A percentile compares a stretch with the other conserved stretches of the same genome.
Conservation (phyloP, 2,888 invertebrate species). For the Clivina fossor region DNA sequence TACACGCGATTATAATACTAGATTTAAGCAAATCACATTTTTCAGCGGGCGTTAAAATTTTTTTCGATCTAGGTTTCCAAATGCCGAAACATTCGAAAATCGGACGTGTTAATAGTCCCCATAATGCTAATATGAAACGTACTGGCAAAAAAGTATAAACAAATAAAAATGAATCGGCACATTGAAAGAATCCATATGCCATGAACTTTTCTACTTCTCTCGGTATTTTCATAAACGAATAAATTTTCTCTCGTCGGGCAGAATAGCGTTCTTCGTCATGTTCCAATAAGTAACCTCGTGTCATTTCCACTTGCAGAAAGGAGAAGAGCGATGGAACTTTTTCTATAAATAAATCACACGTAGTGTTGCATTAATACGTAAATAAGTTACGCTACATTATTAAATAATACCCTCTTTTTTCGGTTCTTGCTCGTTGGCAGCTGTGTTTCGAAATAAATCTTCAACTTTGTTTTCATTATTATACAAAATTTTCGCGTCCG, state of each 20-base stretch:
- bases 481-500: constrained; percentile 52
- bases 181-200: constrained; percentile 92
- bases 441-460: constrained; percentile 47
- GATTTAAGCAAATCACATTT: constrained; percentile 96
- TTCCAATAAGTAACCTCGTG: constrained; percentile 89
- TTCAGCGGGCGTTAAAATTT: constrained; percentile 81
- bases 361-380: constrained; percentile 5
- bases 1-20: constrained; percentile 80
- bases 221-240: constrained; percentile 95
- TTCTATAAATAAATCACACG: constrained; percentile 41
- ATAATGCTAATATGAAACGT: constrained; percentile 83
- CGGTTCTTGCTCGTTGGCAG: constrained; percentile 43
- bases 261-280: constrained; percentile 94
- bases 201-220: constrained; percentile 90
- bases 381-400: background rate
- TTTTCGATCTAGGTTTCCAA: constrained; percentile 54
- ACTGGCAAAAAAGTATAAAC: constrained; percentile 97
- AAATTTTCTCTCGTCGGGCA: constrained; percentile 91
- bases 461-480: constrained; percentile 51
- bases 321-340: constrained; percentile 57
- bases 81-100: constrained; percentile 69
- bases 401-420: constrained; percentile 42
- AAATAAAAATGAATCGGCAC: constrained; percentile 96
- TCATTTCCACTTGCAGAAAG: constrained; percentile 85
- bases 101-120: constrained; percentile 75